Percentiles rank a stretch among this genome's conserved stretches.
Evolutionary conservation across 2,797 vertebrate species (phyloP).

Genomic region (Cottoperca gobio): DNA sequence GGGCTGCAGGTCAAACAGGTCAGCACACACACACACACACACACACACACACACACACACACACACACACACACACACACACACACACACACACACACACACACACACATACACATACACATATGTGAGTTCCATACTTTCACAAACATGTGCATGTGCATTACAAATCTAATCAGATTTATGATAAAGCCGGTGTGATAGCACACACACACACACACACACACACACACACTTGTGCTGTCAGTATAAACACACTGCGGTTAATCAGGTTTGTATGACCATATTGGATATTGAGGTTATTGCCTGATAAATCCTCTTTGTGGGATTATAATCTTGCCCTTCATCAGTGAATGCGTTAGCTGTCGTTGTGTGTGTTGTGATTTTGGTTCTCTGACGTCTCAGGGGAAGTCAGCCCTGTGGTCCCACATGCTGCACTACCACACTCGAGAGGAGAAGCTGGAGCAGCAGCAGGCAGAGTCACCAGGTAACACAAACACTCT

Average conservation of each 20-base stretch:
- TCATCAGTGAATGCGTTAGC: neutral
- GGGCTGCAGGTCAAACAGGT: slow-evolving; percentile 99
- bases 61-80: slow-evolving; percentile 21
- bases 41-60: slow-evolving; percentile 19
- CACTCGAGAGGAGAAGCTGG: slow-evolving; percentile 90
- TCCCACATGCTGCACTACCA: slow-evolving; percentile 94
- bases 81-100: neutral
- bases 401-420: slow-evolving; percentile 96
- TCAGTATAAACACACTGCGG: neutral
- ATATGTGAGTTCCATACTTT: neutral
- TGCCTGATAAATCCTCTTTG: slow-evolving; percentile 9
- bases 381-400: slow-evolving; percentile 26
- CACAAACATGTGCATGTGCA: neutral
- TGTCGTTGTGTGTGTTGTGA: slow-evolving; percentile 11
- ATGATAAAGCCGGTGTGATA: neutral
- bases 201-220: neutral
- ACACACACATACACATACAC: slow-evolving; percentile 22
- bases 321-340: slow-evolving; percentile 3
- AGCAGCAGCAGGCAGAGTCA: slow-evolving; percentile 84
- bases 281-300: slow-evolving; percentile 13
- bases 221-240: neutral
- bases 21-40: slow-evolving; percentile 30
- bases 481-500: slow-evolving; percentile 78
- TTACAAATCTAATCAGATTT: neutral
- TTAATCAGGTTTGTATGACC: slow-evolving; percentile 18